These are phyloP conservation scores for Perognathus longimembris DNA, from an alignment of 2,113 vertebrate species.

Conservation along the genomic window DNA sequence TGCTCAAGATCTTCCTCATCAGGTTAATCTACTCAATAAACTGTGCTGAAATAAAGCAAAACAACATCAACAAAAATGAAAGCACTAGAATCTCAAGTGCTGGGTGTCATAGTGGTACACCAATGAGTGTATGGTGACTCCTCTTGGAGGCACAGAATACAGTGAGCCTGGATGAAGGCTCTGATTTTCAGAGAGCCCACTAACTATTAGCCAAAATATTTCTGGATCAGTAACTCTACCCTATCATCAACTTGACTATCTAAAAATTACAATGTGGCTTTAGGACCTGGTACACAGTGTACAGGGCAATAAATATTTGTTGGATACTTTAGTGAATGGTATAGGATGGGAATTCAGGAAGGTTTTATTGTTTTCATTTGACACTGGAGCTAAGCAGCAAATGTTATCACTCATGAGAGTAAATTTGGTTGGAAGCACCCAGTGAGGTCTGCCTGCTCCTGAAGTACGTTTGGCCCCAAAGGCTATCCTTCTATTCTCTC, in stretches of 20 bases:
- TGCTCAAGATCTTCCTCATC: conserved; percentile 16
- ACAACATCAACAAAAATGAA: too few relatives aligned
- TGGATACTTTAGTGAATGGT: conserved; percentile 52
- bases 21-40: neutral
- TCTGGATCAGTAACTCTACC: conserved; percentile 67
- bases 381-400: neutral
- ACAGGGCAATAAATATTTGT: conserved; percentile 52
- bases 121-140: neutral
- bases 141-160: conserved; percentile 45
- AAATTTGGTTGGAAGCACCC: neutral
- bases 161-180: conserved; percentile 29
- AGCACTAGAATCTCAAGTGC: neutral
- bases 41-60: neutral
- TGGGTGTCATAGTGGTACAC: neutral
- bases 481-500: neutral
- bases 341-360: neutral
- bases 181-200: conserved; percentile 47
- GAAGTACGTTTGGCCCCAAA: neutral
- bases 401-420: neutral
- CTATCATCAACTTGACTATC: conserved; percentile 74
- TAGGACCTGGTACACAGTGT: conserved; percentile 65
- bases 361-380: conserved; percentile 35
- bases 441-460: neutral
- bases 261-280: conserved; percentile 74
- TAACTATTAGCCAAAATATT: conserved; percentile 68